Base-by-base conservation (phyloP, 2,888 invertebrate species). In the Netelia fuscicornis region DNA sequence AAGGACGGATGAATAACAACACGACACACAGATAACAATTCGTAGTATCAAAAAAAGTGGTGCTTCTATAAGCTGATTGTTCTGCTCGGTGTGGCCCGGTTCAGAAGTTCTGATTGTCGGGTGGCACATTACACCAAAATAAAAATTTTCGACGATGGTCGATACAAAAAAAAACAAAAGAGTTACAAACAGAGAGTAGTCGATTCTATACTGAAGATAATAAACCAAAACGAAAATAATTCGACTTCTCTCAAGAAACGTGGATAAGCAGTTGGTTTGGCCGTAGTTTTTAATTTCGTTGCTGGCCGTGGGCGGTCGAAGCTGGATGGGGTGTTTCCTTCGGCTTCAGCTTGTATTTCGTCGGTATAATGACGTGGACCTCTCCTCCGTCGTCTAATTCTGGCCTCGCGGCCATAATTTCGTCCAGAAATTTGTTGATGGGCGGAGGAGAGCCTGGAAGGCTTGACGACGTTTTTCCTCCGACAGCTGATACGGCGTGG, bases 301-400 rank as follows among this genome's bases (percentile, higher is more conserved):
- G 62, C 0, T 5, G 10, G 3, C 11, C 9, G 2, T 10, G 10
- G 11, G 2, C n/a, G 23, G 13, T 62, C 3, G 11, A 9, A 20
- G 11, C 2, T 10, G 11, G 23, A 1, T 10, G 25, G 25, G 25
- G 2, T 2, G 0, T 10, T 10, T 30, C 30, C 52, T 52, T 52
- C 52, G 52, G 52, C 52, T 52, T 11, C 2, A 52, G 2, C 13
- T 62, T 62, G 13, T 62, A 62, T 10, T 62, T 62, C 11, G 56
- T 71, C 37, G 71, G 56, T 1, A 37, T 11, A 8, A 56, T 17
- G 3, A 71, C 71, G 10, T 5, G n/a, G 30, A 54, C 8, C 23
- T 71, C 71, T 42, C n/a, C 71, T 1, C 56, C 56, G 56, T 56
- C 37, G 5, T 17, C 1, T 1, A 71, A 37, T n/a, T 71, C 71